Percentiles rank a stretch among this genome's conserved stretches.
These are phyloP conservation scores for Pterois miles DNA, from an alignment of 2,797 vertebrate species.

Conservation along the genomic window DNA sequence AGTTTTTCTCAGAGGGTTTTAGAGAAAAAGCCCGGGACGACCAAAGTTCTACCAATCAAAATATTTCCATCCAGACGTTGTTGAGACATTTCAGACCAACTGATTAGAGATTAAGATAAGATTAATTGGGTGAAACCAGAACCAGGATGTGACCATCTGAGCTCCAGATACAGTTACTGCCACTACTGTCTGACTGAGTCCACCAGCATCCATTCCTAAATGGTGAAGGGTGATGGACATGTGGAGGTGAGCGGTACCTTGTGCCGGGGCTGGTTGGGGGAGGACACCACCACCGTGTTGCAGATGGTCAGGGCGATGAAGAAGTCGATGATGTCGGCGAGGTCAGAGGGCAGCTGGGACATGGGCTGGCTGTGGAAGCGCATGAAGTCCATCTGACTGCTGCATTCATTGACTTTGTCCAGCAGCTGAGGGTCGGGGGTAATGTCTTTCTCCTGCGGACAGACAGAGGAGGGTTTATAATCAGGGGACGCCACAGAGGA, in stretches of 20 bases:
- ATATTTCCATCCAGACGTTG: no score
- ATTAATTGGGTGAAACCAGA: no score
- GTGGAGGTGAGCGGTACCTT: slow-evolving; percentile 81
- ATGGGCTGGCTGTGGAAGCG: slow-evolving; percentile 86
- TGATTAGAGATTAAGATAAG: no score
- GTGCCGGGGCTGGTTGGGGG: slow-evolving; percentile 93
- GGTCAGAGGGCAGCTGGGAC: slow-evolving; percentile 89
- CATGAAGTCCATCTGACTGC: slow-evolving; percentile 87
- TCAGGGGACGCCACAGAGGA: slow-evolving; percentile 2
- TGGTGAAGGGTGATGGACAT: no score
- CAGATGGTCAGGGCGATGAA: slow-evolving; percentile 96
- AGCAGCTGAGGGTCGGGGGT: slow-evolving; percentile 94
- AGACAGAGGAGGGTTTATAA: slow-evolving; percentile 23
- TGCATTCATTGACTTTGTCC: slow-evolving; percentile 93
- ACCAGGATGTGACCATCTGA: no score
- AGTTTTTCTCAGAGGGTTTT: no score
- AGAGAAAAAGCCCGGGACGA: no score
- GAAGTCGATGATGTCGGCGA: slow-evolving; percentile 93
- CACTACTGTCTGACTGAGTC: no score
- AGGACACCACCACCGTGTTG: slow-evolving; percentile 96
- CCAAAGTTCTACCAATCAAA: no score
- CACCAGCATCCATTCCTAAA: no score
- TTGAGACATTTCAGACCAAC: no score
- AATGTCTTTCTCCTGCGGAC: slow-evolving; percentile 92
- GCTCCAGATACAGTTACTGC: no score